These are phyloP conservation scores for Austrolebias charrua DNA, from an alignment of 2,797 vertebrate genomes.

Conservation along the genomic window DNA sequence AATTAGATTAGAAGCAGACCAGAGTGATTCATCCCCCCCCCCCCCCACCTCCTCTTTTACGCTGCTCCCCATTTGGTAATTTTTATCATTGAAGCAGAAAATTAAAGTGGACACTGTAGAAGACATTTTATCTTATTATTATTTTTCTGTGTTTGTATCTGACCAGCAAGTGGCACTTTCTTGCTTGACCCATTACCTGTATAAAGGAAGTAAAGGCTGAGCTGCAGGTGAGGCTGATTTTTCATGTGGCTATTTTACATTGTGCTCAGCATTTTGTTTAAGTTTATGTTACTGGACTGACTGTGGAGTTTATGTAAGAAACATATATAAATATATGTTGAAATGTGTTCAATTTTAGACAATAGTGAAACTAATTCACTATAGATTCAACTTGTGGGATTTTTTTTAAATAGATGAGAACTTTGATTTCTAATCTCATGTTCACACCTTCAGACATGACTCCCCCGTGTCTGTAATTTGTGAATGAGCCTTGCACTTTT, in stretches of 20 bases:
- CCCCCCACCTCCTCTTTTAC: background rate
- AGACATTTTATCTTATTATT: background rate
- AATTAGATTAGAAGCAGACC: slow-evolving; percentile 47
- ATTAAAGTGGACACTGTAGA: slow-evolving; percentile 1
- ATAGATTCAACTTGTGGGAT: too few relatives aligned
- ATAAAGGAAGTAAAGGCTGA: background rate
- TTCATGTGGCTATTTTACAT: too few relatives aligned
- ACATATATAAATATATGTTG: background rate
- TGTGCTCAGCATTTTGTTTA: background rate
- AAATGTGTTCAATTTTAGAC: background rate
- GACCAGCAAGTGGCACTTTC: background rate
- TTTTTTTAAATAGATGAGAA: background rate
- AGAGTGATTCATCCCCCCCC: slow-evolving; percentile 28
- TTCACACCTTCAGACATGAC: slow-evolving; percentile 1
- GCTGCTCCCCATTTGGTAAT: background rate
- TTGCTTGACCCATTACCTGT: background rate
- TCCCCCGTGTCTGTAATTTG: background rate
- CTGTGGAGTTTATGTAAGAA: background rate
- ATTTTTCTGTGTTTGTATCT: background rate
- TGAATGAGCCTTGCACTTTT: too few relatives aligned
- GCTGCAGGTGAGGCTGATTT: background rate
- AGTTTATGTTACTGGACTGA: background rate
- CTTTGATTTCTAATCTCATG: background rate
- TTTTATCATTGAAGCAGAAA: slow-evolving; percentile 8
- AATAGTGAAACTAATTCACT: background rate